Base-by-base conservation (phyloP, 2,888 invertebrate genomes). In the Pherbina coryleti region DNA sequence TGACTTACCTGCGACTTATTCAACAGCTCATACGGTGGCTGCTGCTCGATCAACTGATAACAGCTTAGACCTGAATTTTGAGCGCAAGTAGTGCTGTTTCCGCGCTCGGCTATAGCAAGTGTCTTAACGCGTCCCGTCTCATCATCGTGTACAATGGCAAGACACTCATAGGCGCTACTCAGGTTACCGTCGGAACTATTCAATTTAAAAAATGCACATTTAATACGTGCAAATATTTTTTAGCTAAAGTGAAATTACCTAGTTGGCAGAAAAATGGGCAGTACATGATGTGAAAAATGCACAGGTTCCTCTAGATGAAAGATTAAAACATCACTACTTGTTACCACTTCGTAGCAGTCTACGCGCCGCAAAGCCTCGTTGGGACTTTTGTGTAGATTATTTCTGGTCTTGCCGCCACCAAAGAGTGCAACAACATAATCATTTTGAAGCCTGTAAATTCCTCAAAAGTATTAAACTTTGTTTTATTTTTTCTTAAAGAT, bases 301-400 rank as follows among this genome's bases (percentile, higher is more conserved):
- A 93, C 92, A 0, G 92, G 91, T 69, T 90, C 83, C 79, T 92
- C 92, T 78, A 96, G 88, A 85, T 93, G 93, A 70, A 95, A 88
- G 31, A 96, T 86, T 4, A 91, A 86, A 0, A 93, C 91, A 86
- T 93, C 92, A 19, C 92, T 92, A 37, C 90, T 89, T 49, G 92
- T 91, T 17, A 95, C 88, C 3, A 88, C 86, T 81, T 92, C 91
- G 5, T 92, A 91, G 44, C 92, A 91, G 80, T 93, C 92, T 4
- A 96, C 91, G 76, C 91, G 89, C 44, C 91, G 90, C n/a, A 92
- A 91, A 90, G 95, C 93, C 86, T 96, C 95, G 85, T 93, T 92
- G 5, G 94, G 93, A 57, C 95, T 93, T 79, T 91, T 90, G 67
- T 89, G 89, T 5, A 92, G 90, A 69, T 91, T 89, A 53, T 91